phyloP scores from a whole-genome alignment of 2,113 vertebrate genomes.

The Camelus dromedarius region DNA sequence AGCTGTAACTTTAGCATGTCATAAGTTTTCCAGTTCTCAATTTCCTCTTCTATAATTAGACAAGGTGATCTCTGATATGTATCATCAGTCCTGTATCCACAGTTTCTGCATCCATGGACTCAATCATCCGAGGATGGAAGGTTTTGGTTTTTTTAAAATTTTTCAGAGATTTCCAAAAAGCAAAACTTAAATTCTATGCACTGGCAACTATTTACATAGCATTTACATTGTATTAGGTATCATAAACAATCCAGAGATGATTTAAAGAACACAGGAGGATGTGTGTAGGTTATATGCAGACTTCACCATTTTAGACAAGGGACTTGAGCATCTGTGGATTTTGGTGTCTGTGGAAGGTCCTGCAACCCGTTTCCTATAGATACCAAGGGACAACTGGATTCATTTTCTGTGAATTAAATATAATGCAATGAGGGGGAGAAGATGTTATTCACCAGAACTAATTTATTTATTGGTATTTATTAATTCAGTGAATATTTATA shows the following conservation, averaged over 20 bases:
- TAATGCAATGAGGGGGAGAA: not conserved
- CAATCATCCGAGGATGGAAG: not conserved
- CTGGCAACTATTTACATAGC: not conserved
- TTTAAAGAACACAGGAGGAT: too few relatives aligned
- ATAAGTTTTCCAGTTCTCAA: not conserved
- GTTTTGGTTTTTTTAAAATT: not conserved
- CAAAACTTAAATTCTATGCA: not conserved
- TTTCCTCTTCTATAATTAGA: not conserved
- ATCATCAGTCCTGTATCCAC: not conserved
- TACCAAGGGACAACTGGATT: not conserved
- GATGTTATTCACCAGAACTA: not conserved
- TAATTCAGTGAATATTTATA: not conserved
- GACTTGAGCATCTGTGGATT: not conserved
- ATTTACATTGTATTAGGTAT: not conserved
- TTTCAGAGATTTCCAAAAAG: not conserved
- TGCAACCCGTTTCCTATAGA: not conserved
- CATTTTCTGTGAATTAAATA: not conserved
- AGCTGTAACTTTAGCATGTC: not conserved
- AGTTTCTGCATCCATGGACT: not conserved
- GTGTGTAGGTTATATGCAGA: not conserved
- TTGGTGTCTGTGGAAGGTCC: not conserved
- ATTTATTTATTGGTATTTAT: not conserved
- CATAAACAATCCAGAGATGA: too few relatives aligned
- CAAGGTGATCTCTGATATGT: not conserved
- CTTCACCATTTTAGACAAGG: not conserved